Conservation (phyloP, 2,888 invertebrate genomes). For the Eupithecia inturbata region DNA sequence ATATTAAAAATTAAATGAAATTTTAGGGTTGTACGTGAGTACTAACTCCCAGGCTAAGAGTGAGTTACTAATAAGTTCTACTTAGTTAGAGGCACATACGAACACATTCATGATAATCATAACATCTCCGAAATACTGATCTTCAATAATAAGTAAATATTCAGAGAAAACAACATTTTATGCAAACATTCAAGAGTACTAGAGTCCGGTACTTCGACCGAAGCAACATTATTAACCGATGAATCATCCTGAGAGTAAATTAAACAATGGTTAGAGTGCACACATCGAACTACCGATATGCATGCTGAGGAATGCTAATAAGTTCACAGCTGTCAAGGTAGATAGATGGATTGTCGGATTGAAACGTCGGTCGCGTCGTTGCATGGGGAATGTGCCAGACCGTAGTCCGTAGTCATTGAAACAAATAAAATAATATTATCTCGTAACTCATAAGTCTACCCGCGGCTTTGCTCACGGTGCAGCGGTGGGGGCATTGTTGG, state of each 20-base stretch:
- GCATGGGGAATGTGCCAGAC: background rate
- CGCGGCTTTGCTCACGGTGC: no score
- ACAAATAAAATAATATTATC: background rate
- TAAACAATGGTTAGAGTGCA: background rate
- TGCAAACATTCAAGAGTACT: background rate
- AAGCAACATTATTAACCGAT: conserved; percentile 9
- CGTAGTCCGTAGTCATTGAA: background rate
- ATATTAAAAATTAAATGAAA: no score
- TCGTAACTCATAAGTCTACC: no score
- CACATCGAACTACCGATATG: background rate
- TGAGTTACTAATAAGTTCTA: background rate
- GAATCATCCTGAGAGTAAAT: conserved; percentile 8
- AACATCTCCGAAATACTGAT: background rate
- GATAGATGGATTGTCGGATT: background rate
- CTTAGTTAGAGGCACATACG: background rate
- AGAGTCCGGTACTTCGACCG: background rate
- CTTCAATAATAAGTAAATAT: background rate
- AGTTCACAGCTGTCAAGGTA: background rate
- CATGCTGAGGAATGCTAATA: conserved; percentile 8
- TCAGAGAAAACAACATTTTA: no score
- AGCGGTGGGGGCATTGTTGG: no score
- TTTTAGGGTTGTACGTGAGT: no score
- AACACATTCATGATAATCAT: background rate
- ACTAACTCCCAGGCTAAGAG: no score
- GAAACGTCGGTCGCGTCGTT: background rate